Evolutionary conservation across 2,888 invertebrate genomes (phyloP).

Genomic region (Luffia ferchaultella): DNA sequence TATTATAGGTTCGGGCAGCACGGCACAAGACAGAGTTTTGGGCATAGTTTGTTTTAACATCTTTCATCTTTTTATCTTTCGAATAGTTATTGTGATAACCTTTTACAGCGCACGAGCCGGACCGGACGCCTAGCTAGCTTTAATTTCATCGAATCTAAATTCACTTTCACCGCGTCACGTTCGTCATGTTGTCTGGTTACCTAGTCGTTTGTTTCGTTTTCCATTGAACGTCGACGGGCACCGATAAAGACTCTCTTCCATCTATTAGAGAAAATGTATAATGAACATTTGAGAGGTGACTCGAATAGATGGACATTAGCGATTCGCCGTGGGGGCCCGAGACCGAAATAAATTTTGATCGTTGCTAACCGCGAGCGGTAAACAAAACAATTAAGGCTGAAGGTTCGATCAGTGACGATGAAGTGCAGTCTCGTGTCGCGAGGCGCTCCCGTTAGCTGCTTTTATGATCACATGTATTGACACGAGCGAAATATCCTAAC

Average conservation of each 20-base stretch:
- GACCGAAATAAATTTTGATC: not conserved
- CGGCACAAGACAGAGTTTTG: too few species aligned
- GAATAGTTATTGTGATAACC: too few species aligned
- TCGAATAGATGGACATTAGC: not conserved
- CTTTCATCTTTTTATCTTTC: too few species aligned
- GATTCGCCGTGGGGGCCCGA: too few species aligned
- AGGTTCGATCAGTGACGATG: not conserved
- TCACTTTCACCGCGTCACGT: not conserved
- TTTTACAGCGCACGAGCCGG: too few species aligned
- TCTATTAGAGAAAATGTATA: not conserved
- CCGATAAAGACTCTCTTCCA: not conserved
- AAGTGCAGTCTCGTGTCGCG: not conserved
- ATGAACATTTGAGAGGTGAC: not conserved
- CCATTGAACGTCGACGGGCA: not conserved
- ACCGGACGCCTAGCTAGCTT: too few species aligned
- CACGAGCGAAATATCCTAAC: too few species aligned
- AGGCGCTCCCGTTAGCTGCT: too few species aligned
- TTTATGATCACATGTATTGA: too few species aligned
- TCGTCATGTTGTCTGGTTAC: not conserved
- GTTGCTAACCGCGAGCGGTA: not conserved
- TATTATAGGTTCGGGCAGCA: too few species aligned
- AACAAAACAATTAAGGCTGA: not conserved
- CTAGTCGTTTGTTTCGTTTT: not conserved
- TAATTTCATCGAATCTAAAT: not conserved
- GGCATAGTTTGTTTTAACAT: too few species aligned